Evolutionary conservation across 2,113 vertebrate species (phyloP).

Genomic region (Tupaia chinensis): DNA sequence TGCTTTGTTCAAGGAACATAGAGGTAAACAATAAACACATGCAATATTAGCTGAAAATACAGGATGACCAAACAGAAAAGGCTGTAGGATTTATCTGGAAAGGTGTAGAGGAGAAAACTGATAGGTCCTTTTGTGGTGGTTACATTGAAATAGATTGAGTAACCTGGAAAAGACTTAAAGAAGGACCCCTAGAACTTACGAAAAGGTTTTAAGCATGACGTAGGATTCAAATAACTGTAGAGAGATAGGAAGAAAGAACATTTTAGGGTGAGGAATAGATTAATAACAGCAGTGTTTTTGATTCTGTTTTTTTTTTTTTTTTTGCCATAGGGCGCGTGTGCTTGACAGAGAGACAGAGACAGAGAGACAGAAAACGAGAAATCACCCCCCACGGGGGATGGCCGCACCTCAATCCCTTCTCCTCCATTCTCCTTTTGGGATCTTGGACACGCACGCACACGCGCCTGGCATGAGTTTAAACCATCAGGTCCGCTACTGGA

Average conservation of each 20-base stretch:
- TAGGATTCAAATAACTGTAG: not conserved
- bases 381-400: too few relatives aligned
- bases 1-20: not conserved
- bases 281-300: not conserved
- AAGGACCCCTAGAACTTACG: not conserved
- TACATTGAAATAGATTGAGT: not conserved
- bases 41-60: not conserved
- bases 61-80: not conserved
- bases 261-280: not conserved
- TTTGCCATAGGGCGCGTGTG: too few relatives aligned
- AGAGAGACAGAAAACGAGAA: too few relatives aligned
- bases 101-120: not conserved
- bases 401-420: too few relatives aligned
- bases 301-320: too few relatives aligned
- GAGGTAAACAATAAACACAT: not conserved
- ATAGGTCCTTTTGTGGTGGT: not conserved
- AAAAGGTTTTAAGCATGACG: slow-evolving; percentile 11
- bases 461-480: too few relatives aligned
- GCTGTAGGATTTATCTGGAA: not conserved
- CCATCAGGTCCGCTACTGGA: too few relatives aligned
- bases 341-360: too few relatives aligned
- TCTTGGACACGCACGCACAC: too few relatives aligned
- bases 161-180: not conserved
- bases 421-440: too few relatives aligned
- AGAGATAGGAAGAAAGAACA: not conserved